phyloP scores from a whole-genome alignment of 2,113 vertebrate species.

The Grus americana region DNA sequence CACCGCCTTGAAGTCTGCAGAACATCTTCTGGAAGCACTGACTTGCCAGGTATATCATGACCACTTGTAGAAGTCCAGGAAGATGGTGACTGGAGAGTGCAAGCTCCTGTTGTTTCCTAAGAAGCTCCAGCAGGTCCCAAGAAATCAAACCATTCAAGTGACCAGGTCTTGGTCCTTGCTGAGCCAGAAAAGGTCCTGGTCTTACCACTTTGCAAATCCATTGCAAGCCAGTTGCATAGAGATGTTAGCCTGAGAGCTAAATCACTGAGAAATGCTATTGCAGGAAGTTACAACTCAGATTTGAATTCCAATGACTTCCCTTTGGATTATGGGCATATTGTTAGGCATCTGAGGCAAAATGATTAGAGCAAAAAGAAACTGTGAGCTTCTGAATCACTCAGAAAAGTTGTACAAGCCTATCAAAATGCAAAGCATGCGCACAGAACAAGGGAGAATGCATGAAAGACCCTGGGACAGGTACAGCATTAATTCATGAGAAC shows the following conservation, averaged over 20 bases:
- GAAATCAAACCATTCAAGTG: background rate
- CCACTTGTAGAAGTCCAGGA: background rate
- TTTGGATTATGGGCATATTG: background rate
- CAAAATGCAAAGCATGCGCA: background rate
- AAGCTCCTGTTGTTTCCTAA: background rate
- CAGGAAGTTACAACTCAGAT: background rate
- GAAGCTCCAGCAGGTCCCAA: background rate
- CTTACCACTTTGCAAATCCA: background rate
- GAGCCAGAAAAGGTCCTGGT: background rate
- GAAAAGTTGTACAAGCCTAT: background rate
- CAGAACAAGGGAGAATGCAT: background rate
- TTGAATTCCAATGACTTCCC: background rate
- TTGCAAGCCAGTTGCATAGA: background rate
- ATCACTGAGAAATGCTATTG: background rate
- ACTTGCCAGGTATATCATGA: background rate
- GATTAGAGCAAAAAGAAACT: background rate
- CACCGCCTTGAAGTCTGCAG: background rate
- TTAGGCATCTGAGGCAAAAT: background rate
- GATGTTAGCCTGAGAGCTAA: background rate
- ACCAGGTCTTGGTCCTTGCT: background rate
- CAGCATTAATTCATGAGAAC: background rate
- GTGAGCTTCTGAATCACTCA: background rate
- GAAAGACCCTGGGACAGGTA: background rate
- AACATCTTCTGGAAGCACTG: background rate
- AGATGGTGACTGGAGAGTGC: background rate